Evolutionary conservation across 2,888 invertebrate species (phyloP).

Genomic region (Pachycephus smyrnensis): DNA sequence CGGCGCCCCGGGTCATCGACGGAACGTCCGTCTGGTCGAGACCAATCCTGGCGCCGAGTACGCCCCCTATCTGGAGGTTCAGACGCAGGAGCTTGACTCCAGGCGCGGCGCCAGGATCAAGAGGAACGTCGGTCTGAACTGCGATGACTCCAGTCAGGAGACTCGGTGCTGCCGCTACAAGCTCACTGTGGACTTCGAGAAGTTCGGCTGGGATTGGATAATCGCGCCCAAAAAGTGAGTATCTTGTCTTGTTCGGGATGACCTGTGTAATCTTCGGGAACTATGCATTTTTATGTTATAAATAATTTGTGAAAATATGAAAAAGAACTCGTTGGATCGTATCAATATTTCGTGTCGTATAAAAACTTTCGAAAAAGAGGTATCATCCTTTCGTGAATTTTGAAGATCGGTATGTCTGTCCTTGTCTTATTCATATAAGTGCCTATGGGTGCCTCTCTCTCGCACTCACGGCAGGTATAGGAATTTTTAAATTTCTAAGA

Average conservation of each 20-base stretch:
- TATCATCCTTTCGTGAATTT: too few relatives aligned
- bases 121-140: conserved; percentile 84
- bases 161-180: conserved; percentile 95
- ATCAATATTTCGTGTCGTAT: too few relatives aligned
- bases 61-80: conserved; percentile 73
- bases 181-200: conserved; percentile 91
- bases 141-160: conserved; percentile 84
- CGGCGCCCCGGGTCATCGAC: conserved; percentile 69
- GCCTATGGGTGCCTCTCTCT: background rate
- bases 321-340: too few relatives aligned
- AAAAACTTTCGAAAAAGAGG: background rate
- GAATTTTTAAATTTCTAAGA: background rate
- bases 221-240: conserved; percentile 86
- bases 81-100: conserved; percentile 69
- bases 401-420: background rate
- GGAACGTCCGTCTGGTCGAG: conserved; percentile 72
- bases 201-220: conserved; percentile 98
- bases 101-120: conserved; percentile 76
- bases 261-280: background rate
- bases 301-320: background rate
- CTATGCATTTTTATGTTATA: background rate
- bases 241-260: background rate
- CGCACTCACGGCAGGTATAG: background rate
- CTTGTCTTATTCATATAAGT: background rate
- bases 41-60: conserved; percentile 74